Base-by-base conservation (phyloP, 2,797 vertebrate genomes). In the Lophotriccus pileatus region DNA sequence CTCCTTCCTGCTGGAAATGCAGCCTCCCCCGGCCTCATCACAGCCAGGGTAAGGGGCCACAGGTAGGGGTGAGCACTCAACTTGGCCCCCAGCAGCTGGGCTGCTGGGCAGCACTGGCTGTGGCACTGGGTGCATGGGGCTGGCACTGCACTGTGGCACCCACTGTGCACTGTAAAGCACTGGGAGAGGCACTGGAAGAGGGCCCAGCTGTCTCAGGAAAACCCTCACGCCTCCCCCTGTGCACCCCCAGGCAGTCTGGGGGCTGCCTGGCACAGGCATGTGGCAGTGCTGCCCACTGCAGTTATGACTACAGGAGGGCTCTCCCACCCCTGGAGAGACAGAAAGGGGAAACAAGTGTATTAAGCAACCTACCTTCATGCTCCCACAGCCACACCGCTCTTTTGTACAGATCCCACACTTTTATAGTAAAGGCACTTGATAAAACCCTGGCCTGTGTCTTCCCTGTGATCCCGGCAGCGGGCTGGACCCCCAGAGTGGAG, bases 401-500 rank as follows among this genome's bases (percentile, higher is more conserved):
- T 23, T 44, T 96, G 85, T 94, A 93, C 53, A 55, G 81, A 95
- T 15, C 23, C 2, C 0, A 75, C 79, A 58, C 53, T 76, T 20
- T 93, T 78, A 32, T 46, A 96, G 82, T 96, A 96, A 96, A 95
- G 16, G 47, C 70, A 92, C 63, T 87, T 79, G 66, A 44, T 92
- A 37, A 87, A 88, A 77, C 22, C 14, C 12, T 22, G 12, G 56
- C 36, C n/a, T 53, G 64, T 3, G 13, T 87, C 58, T n/a, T 80
- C 17, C 72, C 87, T 92, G 39, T 0, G 1, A 60, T 36, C 23
- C 21, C 0, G 0, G 67, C 28, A 64, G 22, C 0, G 0, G 24
- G 56, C 73, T 34, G 53, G 46, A 49, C 7, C 19, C 44, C 41
- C 0, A 0, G 28, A 34, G 41, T 0, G 0, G 8, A 62, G 23